Base-by-base conservation (phyloP, 2,113 vertebrate species). In the Mus spicilegus region DNA sequence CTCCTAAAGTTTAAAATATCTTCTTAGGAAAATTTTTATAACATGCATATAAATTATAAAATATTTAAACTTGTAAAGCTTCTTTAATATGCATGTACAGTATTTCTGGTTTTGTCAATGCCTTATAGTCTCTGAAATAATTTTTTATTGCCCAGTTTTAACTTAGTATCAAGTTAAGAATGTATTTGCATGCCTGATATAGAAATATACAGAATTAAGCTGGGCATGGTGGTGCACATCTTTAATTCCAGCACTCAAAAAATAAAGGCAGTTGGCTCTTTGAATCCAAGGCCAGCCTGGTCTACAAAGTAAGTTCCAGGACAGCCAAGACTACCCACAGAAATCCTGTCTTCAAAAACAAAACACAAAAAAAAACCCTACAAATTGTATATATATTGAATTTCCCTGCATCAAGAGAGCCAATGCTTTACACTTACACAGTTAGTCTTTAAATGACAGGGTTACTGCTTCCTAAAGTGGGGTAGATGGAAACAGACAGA, bases 61-160 rank as follows among this genome's bases (percentile, higher is more conserved):
- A 28, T 87, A 73, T 69, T 88, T 81, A 90, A 95, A 94, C 10
- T 67, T 84, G 6, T 20, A 76, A 76, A 72, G n/a, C n/a, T 84
- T 63, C 86, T 39, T 80, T 63, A 72, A 72, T 87, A 39, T 54
- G 4, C 49, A 1, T 70, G 28, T 63, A 39, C 4, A 22, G 0
- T 87, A 73, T 63, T 90, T 61, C 81, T 86, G 33, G 54, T 42
- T 92, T 92, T 69, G 36, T 90, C 72, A 91, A 30, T 80, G 42
- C 70, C 33, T 81, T 28, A 28, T 42, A 28, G 36, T 89, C 95
- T 70, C 75, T 49, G 58, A 81, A 96, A 58, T 63, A 58, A n/a
- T 16, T 67, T 88, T 80, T 69, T 92, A 46, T 84, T 96, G 42
- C 65, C 87, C 16, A 0, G 90, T 88, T 96, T 96, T 85, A 67